Conservation (phyloP, 2,797 vertebrate genomes). For the Octomys mimax region DNA sequence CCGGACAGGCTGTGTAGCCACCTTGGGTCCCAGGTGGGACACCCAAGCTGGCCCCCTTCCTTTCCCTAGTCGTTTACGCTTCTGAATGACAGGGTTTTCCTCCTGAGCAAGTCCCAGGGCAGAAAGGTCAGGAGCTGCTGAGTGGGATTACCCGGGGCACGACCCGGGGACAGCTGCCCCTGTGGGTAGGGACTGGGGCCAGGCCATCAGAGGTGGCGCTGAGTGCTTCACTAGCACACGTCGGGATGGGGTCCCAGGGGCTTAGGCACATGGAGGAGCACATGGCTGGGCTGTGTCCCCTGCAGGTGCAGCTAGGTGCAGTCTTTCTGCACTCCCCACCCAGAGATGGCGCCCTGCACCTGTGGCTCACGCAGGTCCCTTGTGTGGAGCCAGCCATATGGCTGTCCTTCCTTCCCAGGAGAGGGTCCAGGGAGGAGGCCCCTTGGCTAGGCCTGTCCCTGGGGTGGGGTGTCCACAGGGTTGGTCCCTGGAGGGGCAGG, state of each 20-base stretch:
- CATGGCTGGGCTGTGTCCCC: rapidly evolving
- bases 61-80: rapidly evolving
- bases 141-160: neutral
- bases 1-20: rapidly evolving
- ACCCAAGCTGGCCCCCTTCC: neutral
- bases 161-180: neutral
- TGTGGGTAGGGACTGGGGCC: neutral
- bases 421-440: too few relatives aligned
- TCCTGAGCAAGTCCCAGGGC: neutral
- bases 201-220: neutral
- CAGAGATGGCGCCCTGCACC: neutral
- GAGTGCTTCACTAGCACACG: neutral
- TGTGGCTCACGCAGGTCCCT: neutral
- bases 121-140: rapidly evolving
- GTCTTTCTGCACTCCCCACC: neutral
- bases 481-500: neutral
- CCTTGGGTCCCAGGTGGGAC: rapidly evolving
- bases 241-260: rapidly evolving
- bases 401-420: neutral
- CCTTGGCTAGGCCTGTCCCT: neutral
- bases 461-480: neutral
- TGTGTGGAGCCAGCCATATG: neutral
- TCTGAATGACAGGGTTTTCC: too few relatives aligned
- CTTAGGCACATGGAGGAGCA: rapidly evolving
- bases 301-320: slow-evolving; percentile 23